Percentiles rank a stretch among this genome's conserved stretches.
phyloP scores from a whole-genome alignment of 2,888 invertebrate species.

The Hydriomena furcata region DNA sequence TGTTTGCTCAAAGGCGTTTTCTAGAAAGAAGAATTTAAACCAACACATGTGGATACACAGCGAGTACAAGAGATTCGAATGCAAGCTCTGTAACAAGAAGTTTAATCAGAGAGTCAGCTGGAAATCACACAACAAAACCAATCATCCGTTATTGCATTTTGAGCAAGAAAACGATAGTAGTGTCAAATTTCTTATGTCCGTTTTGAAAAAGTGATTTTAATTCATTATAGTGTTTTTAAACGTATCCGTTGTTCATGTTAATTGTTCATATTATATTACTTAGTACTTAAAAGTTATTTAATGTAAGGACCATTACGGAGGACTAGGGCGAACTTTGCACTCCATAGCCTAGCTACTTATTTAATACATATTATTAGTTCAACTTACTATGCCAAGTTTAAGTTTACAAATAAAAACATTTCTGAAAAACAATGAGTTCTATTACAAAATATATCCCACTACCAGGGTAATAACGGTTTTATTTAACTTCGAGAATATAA shows the following conservation, averaged over 20 bases:
- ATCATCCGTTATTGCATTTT: conserved; percentile 60
- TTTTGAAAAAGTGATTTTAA: conserved; percentile 40
- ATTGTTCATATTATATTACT: not conserved
- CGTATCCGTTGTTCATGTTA: not conserved
- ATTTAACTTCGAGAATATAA: no score
- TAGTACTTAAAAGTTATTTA: no score
- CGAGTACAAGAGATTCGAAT: conserved; percentile 68
- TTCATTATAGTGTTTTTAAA: no score
- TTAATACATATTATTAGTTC: no score
- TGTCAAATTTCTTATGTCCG: conserved; percentile 52
- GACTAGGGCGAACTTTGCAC: no score
- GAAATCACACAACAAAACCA: conserved; percentile 70
- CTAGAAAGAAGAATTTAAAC: conserved; percentile 66
- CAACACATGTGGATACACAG: conserved; percentile 77
- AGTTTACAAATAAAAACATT: no score
- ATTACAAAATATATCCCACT: no score
- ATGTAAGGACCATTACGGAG: no score
- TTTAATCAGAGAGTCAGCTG: conserved; percentile 73
- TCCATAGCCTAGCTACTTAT: no score
- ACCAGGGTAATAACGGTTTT: no score
- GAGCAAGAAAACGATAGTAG: conserved; percentile 55
- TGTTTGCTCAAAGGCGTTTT: conserved; percentile 72
- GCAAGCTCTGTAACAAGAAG: conserved; percentile 66
- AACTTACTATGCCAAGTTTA: no score
- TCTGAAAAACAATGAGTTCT: no score